Base-by-base conservation (phyloP, 1,140 invertebrate species). In the Holotrichia oblita region DNA sequence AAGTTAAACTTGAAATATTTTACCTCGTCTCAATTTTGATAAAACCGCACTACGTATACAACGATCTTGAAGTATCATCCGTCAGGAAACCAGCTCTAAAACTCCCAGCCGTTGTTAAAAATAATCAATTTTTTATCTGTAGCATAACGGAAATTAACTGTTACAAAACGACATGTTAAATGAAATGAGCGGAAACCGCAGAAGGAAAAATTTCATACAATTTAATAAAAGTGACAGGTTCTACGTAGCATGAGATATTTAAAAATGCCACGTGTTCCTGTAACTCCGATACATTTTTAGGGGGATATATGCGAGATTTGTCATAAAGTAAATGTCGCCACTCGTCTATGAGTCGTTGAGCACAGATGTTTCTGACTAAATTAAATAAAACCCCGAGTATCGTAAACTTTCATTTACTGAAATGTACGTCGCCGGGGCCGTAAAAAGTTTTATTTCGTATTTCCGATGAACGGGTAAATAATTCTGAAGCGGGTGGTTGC, bases 361-460 rank as follows among this genome's bases (percentile, higher is more conserved):
- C 61, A 69, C 61, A 69, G 22, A 69, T 69, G 61, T 69, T 69
- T 69, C 61, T 69, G 61, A 69, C 61, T 69, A 69, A 69, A 69
- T 69, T 69, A 69, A 69, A 69, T 69, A 69, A 34, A 69, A 34
- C 61, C 22, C 27, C 14, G 48, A 17, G 48, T 69, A 69, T 10
- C 20, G 61, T 34, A 69, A 69, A 69, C 61, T 69, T 69, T 69
- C 61, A 69, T 69, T 69, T 69, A 22, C 10, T 12, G 24, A 27
- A 69, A 69, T 55, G 48, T 55, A 55, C 17, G 48, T 44, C 42
- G 42, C 6, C 48, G 17, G 17, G 24, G 27, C 14, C 61, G 22
- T 69, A 69, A 69, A 69, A 69, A 34, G 12, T 69, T 17, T 69
- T 69, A 69, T 69, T 69, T 69, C 27, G 10, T 69, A 69, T 69